phyloP scores from a whole-genome alignment of 2,797 vertebrate species.

The Ispidina lecontei region DNA sequence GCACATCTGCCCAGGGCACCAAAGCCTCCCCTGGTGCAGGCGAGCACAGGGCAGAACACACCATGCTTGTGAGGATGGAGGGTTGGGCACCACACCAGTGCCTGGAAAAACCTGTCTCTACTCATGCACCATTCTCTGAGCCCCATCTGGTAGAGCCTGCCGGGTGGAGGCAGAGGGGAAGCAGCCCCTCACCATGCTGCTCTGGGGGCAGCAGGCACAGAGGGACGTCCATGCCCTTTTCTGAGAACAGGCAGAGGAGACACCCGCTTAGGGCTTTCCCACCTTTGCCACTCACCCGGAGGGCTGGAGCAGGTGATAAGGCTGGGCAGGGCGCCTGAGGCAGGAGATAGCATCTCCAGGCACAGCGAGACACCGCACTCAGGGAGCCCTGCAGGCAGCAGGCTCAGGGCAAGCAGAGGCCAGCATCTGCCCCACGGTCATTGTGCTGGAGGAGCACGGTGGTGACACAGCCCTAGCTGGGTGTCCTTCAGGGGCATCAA shows the following conservation, averaged over 20 bases:
- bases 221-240: background rate
- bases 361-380: background rate
- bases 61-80: background rate
- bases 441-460: background rate
- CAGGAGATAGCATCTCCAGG: background rate
- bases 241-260: background rate
- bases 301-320: conserved; percentile 13
- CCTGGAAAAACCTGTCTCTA: background rate
- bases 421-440: background rate
- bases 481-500: rapidly evolving
- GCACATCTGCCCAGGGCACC: background rate
- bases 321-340: background rate
- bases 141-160: rapidly evolving
- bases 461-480: rapidly evolving
- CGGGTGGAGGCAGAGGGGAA: background rate
- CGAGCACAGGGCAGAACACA: rapidly evolving
- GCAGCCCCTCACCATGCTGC: rapidly evolving
- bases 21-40: rapidly evolving
- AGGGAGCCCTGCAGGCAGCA: background rate
- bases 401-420: background rate
- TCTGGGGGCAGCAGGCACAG: rapidly evolving
- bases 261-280: rapidly evolving
- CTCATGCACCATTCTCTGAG: background rate
- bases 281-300: background rate
- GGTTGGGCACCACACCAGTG: rapidly evolving